These are phyloP conservation scores for Cheilosia scutellata DNA, from an alignment of 2,888 invertebrate genomes.

Conservation along the genomic window DNA sequence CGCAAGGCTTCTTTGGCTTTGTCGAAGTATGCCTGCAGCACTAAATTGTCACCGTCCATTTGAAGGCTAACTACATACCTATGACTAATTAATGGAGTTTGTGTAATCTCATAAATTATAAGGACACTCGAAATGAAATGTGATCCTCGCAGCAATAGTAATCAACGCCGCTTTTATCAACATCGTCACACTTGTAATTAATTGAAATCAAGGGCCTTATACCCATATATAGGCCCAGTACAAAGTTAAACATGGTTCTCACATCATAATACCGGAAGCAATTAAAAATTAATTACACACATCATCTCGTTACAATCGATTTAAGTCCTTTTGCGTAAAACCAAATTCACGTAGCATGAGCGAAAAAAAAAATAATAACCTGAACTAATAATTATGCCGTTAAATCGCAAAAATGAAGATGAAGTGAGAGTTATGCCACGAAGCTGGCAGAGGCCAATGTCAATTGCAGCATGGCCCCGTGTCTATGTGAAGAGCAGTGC, in stretches of 20 bases:
- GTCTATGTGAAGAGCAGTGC: conserved; percentile 35
- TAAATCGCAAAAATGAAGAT: conserved; percentile 21
- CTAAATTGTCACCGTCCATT: neutral
- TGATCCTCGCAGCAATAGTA: conserved; percentile 46
- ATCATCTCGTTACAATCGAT: conserved; percentile 44
- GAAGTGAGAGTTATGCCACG: conserved; percentile 8
- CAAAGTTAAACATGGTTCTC: neutral
- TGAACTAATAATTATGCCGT: conserved; percentile 53
- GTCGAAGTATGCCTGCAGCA: neutral
- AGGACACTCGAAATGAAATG: conserved; percentile 62
- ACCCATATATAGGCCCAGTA: neutral
- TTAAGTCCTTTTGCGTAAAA: conserved; percentile 14
- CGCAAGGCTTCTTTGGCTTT: neutral
- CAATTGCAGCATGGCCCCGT: conserved; percentile 46
- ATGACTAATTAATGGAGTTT: conserved; percentile 48
- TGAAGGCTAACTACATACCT: conserved; percentile 39
- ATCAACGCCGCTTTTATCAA: conserved; percentile 63
- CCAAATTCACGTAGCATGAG: neutral
- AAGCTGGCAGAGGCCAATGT: conserved; percentile 59
- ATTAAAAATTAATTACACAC: conserved; percentile 64
- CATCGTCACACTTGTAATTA: conserved; percentile 67
- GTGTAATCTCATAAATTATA: conserved; percentile 60
- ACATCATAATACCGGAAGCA: neutral
- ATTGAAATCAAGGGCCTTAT: conserved; percentile 56
- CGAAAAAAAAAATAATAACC: conserved; percentile 1